Conservation (phyloP, 2,888 invertebrate genomes). For the Drosophila kuntzei region DNA sequence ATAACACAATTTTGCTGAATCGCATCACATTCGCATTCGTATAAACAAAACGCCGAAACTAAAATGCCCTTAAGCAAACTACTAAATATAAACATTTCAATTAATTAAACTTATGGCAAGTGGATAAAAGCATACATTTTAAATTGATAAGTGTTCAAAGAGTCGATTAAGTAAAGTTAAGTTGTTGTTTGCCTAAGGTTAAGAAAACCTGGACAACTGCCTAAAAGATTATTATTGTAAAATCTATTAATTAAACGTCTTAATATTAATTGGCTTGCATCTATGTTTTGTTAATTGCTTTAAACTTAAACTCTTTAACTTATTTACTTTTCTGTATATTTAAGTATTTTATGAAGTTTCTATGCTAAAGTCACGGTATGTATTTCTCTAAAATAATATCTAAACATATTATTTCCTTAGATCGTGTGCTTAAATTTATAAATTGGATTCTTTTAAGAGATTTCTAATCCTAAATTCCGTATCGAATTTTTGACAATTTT, state of each 20-base stretch:
- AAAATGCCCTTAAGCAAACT: slow-evolving; percentile 32
- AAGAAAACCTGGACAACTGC: not conserved
- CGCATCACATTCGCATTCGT: slow-evolving; percentile 5
- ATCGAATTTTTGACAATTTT: not conserved
- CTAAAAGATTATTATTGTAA: not conserved
- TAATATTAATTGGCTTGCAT: too few species aligned
- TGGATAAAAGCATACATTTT: not conserved
- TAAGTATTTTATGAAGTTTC: too few species aligned
- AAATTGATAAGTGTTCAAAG: not conserved
- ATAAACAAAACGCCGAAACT: slow-evolving; percentile 2
- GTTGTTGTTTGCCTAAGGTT: not conserved
- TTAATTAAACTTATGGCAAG: slow-evolving; percentile 6
- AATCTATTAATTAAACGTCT: not conserved
- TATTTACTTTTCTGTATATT: too few species aligned
- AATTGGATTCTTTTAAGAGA: not conserved
- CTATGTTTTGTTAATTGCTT: too few species aligned
- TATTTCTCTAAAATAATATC: too few species aligned
- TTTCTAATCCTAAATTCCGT: not conserved
- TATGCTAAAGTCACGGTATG: too few species aligned
- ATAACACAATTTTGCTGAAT: slow-evolving; percentile 38
- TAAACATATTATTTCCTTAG: not conserved
- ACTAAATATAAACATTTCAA: slow-evolving; percentile 1
- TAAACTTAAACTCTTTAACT: too few species aligned
- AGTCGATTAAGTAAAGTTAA: not conserved
- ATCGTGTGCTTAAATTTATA: not conserved